These are phyloP conservation scores for Phrynocephalus versicolor DNA, from an alignment of 2,113 vertebrate genomes.

Conservation along the genomic window DNA sequence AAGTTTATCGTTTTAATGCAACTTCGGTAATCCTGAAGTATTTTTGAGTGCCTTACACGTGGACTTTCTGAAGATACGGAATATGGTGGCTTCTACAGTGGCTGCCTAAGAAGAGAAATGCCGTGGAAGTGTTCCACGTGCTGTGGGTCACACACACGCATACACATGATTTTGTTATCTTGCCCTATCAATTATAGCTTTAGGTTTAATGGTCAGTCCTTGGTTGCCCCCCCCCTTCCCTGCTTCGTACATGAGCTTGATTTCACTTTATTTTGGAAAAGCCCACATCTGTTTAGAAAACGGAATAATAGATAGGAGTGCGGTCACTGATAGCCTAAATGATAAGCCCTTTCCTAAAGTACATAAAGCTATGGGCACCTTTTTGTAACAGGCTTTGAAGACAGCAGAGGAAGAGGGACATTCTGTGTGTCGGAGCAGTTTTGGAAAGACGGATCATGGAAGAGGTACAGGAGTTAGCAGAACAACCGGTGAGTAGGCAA, in stretches of 20 bases:
- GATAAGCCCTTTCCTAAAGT: conserved; percentile 66
- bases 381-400: conserved; percentile 75
- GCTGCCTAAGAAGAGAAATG: conserved; percentile 31
- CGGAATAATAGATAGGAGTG: conserved; percentile 61
- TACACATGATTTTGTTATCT: conserved; percentile 37
- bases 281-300: conserved; percentile 63
- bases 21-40: conserved; percentile 58
- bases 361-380: conserved; percentile 73
- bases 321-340: conserved; percentile 74
- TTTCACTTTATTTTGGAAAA: conserved; percentile 64
- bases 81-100: conserved; percentile 52
- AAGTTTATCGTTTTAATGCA: conserved; percentile 66
- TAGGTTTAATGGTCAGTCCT: conserved; percentile 70
- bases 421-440: conserved; percentile 43
- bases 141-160: conserved; percentile 21
- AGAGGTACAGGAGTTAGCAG: conserved; percentile 76
- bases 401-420: conserved; percentile 53
- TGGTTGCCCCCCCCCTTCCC: conserved; percentile 58
- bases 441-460: conserved; percentile 73
- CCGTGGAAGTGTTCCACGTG: conserved; percentile 64
- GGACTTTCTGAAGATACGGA: conserved; percentile 48
- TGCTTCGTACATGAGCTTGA: conserved; percentile 53
- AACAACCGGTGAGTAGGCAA: conserved; percentile 78
- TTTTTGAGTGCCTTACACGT: conserved; percentile 62
- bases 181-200: conserved; percentile 46